Evolutionary conservation across 2,797 vertebrate species (phyloP).

Genomic region (Tragelaphus oryx): DNA sequence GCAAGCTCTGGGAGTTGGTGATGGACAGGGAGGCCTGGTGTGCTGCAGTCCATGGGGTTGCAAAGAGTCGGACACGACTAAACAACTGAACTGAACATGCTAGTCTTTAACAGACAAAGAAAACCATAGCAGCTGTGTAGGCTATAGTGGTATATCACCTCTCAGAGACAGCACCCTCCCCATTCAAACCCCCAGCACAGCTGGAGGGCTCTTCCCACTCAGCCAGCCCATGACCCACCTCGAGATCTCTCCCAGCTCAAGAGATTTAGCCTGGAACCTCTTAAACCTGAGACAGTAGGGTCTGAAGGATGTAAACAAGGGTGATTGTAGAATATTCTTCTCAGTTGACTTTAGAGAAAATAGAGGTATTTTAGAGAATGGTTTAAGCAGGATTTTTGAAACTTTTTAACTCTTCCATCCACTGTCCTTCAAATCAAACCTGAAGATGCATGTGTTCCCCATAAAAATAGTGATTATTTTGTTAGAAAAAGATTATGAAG

Average conservation of each 20-base stretch:
- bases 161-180: not conserved
- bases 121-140: rapidly evolving
- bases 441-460: not conserved
- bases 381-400: not conserved
- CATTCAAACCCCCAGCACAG: rapidly evolving
- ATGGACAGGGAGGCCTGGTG: not conserved
- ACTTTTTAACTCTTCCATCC: not conserved
- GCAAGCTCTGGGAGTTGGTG: not conserved
- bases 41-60: not conserved
- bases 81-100: not conserved
- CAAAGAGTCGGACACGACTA: not conserved
- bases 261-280: not conserved
- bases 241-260: not conserved
- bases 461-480: not conserved
- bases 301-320: too few species aligned
- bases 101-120: not conserved
- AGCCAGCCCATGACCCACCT: rapidly evolving
- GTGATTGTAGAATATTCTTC: not conserved
- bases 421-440: not conserved
- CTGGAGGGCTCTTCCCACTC: not conserved
- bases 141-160: rapidly evolving
- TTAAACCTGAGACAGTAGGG: not conserved
- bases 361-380: not conserved
- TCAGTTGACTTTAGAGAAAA: not conserved
- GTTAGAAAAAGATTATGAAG: not conserved